A percentile compares a stretch with the other conserved stretches of the same genome.
Conservation (phyloP, 2,888 invertebrate genomes). For the Thymelicus sylvestris region DNA sequence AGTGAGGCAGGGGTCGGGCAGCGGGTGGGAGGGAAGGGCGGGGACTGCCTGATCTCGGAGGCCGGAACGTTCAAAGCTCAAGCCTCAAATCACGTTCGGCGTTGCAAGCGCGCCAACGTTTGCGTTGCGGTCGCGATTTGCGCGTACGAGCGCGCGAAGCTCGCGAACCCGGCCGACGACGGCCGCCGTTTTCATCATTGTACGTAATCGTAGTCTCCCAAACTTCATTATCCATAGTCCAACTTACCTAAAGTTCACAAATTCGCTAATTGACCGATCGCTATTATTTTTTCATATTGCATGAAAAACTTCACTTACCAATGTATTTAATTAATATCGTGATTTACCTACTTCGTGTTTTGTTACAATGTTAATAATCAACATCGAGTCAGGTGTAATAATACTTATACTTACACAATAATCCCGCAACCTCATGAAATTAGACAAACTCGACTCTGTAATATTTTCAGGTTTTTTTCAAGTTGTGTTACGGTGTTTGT, state of each 20-base stretch:
- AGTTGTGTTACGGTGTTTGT: too few relatives aligned
- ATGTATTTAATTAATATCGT: background rate
- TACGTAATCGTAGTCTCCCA: conserved; percentile 17
- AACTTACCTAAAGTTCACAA: conserved; percentile 43
- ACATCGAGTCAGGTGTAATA: too few relatives aligned
- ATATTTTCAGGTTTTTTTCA: too few relatives aligned
- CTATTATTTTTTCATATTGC: conserved; percentile 53
- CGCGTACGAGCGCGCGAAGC: conserved; percentile 43
- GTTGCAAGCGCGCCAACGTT: conserved; percentile 56
- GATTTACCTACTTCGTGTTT: background rate
- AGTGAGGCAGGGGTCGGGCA: conserved; percentile 49
- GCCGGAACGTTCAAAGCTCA: conserved; percentile 51
- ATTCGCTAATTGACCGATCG: conserved; percentile 61
- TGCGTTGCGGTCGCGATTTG: conserved; percentile 50
- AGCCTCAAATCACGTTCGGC: conserved; percentile 68
- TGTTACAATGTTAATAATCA: background rate
- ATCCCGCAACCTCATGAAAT: too few relatives aligned
- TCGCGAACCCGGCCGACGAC: background rate
- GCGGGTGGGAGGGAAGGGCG: conserved; percentile 52
- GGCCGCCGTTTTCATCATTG: conserved; percentile 2
- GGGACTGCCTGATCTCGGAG: conserved; percentile 61
- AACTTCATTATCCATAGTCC: conserved; percentile 8
- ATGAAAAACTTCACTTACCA: background rate
- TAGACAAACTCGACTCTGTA: too few relatives aligned
- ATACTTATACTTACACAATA: too few relatives aligned